phyloP scores from a whole-genome alignment of 1,140 invertebrate genomes.

The Drosophila asahinai region DNA sequence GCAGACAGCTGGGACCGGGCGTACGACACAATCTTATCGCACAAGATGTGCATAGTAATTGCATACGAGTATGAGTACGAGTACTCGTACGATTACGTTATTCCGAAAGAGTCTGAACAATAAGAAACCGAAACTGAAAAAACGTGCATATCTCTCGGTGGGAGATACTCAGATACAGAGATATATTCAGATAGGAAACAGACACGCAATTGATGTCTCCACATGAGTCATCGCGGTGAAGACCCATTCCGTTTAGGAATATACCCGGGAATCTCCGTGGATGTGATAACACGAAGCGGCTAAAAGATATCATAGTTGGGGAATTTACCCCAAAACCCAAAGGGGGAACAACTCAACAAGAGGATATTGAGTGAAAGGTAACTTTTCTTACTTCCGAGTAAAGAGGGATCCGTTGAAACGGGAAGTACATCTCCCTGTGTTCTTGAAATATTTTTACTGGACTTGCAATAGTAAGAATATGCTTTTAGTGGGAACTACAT shows the following conservation, averaged over 20 bases:
- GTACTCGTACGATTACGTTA: slow-evolving; percentile 22
- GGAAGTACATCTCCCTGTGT: no score
- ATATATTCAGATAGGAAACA: slow-evolving; percentile 15
- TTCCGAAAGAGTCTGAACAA: slow-evolving; percentile 1
- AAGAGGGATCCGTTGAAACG: not conserved
- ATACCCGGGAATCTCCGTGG: slow-evolving; percentile 11
- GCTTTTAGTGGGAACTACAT: not conserved
- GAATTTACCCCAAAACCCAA: not conserved
- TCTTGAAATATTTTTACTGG: not conserved
- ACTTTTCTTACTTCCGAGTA: not conserved
- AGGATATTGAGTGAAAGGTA: not conserved
- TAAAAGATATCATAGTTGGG: not conserved
- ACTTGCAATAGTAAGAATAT: not conserved
- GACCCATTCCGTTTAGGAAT: slow-evolving; percentile 3
- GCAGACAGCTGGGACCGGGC: not conserved
- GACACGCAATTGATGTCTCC: slow-evolving; percentile 12
- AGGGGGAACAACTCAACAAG: not conserved
- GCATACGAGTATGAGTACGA: slow-evolving; percentile 41
- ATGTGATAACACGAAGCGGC: not conserved
- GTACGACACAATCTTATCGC: slow-evolving; percentile 39
- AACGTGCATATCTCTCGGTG: slow-evolving; percentile 8
- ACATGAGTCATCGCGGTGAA: slow-evolving; percentile 12
- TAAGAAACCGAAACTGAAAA: slow-evolving; percentile 8
- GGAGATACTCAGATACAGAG: slow-evolving; percentile 30
- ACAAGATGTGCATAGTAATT: slow-evolving; percentile 49